Evolutionary conservation across 2,888 invertebrate species (phyloP).

Genomic region (Helobdella robusta): DNA sequence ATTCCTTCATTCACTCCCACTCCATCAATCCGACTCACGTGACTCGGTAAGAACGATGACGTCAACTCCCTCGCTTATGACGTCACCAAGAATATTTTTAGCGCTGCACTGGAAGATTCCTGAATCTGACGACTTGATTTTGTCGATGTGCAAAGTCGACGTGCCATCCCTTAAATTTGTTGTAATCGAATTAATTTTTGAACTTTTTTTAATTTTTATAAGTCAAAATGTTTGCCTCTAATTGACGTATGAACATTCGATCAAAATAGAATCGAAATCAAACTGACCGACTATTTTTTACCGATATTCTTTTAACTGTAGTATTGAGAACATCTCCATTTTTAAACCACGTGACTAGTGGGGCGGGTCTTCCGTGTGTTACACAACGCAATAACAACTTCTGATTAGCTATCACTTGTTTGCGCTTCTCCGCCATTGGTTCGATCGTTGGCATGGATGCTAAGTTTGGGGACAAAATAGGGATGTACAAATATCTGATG

Average conservation of each 20-base stretch:
- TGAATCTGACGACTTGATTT: conserved; percentile 7
- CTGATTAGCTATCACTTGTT: conserved; percentile 15
- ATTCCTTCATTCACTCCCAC: background rate
- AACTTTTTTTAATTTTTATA: background rate
- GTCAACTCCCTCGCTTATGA: conserved; percentile 1
- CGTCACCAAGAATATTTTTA: conserved; percentile 21
- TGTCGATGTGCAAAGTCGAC: conserved; percentile 12
- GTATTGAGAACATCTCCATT: conserved; percentile 1
- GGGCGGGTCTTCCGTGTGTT: conserved; percentile 21
- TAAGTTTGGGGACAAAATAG: background rate
- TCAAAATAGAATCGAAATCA: background rate
- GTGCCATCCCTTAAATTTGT: conserved; percentile 13
- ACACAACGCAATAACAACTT: conserved; percentile 22
- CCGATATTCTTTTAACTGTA: background rate
- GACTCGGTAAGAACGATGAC: background rate
- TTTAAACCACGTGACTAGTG: conserved; percentile 24
- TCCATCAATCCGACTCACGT: background rate
- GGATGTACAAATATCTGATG: too few relatives aligned
- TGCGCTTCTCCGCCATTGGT: background rate
- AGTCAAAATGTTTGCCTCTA: too few relatives aligned
- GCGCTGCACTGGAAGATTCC: conserved; percentile 22
- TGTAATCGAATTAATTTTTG: too few relatives aligned
- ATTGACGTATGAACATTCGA: background rate
- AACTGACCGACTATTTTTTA: conserved; percentile 17
- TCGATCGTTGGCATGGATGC: conserved; percentile 12